phyloP scores from a whole-genome alignment of 1,140 invertebrate species.

The Achroia grisella region DNA sequence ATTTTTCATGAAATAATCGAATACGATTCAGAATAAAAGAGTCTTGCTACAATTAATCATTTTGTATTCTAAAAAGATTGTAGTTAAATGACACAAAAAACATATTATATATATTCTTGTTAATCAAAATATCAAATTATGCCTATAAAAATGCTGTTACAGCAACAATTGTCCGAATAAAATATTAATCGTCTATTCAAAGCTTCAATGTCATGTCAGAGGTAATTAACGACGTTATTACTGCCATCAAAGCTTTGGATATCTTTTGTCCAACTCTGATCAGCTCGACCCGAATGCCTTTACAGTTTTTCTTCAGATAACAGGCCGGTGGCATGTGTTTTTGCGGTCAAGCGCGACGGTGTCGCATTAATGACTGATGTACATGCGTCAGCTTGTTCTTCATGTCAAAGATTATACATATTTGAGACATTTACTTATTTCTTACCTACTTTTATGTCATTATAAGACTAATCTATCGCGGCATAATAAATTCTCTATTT shows the following conservation, averaged over 20 bases:
- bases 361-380: conserved; percentile 55
- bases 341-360: conserved; percentile 41
- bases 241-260: conserved; percentile 15
- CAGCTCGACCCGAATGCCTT: conserved; percentile 35
- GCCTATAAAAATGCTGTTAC: too few relatives aligned
- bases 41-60: too few relatives aligned
- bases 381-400: conserved; percentile 51
- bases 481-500: too few relatives aligned
- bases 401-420: conserved; percentile 24
- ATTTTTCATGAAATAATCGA: too few relatives aligned
- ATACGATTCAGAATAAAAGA: too few relatives aligned
- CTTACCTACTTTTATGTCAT: too few relatives aligned
- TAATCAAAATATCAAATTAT: too few relatives aligned
- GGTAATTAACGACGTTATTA: conserved; percentile 1
- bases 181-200: background rate
- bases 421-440: too few relatives aligned
- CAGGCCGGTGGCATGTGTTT: conserved; percentile 37
- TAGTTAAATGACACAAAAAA: too few relatives aligned
- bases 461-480: too few relatives aligned
- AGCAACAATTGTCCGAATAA: background rate
- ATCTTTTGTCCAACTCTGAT: conserved; percentile 39
- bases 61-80: too few relatives aligned
- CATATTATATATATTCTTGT: too few relatives aligned
- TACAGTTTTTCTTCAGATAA: conserved; percentile 43
- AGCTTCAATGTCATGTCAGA: background rate